Percentiles rank a stretch among this genome's conserved stretches.
These are phyloP conservation scores for Anguilla pacifica DNA, from an alignment of 2,797 vertebrate genomes.

Conservation along the genomic window DNA sequence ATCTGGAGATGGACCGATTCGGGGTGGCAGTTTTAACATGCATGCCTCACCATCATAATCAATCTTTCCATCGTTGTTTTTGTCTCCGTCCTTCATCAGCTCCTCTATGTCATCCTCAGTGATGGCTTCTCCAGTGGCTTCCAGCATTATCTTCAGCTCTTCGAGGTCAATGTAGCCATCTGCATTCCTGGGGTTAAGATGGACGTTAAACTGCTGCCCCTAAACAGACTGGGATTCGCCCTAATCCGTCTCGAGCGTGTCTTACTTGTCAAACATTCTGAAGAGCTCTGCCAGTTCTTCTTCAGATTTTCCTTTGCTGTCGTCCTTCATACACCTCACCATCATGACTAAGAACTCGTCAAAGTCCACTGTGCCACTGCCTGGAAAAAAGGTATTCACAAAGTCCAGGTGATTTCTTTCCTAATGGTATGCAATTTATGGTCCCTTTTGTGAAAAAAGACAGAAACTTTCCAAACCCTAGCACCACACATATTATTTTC, in stretches of 20 bases:
- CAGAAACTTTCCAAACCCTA: neutral
- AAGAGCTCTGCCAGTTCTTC: constrained; percentile 96
- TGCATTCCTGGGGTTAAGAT: constrained; percentile 65
- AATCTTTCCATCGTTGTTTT: constrained; percentile 80
- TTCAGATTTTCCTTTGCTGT: constrained; percentile 98
- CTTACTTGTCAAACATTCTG: constrained; percentile 92
- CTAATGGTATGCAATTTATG: neutral
- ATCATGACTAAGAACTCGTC: constrained; percentile 99
- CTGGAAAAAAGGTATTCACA: constrained; percentile 59
- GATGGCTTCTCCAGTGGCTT: constrained; percentile 76
- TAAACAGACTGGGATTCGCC: neutral
- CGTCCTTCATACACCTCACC: constrained; percentile 99
- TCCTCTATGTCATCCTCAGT: constrained; percentile 81
- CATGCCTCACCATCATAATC: constrained; percentile 74
- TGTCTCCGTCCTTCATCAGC: constrained; percentile 81
- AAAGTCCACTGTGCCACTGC: constrained; percentile 96
- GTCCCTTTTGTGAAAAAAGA: neutral
- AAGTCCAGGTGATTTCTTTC: neutral
- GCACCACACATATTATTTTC: neutral
- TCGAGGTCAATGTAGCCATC: constrained; percentile 81
- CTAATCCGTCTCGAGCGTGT: neutral
- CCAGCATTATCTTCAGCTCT: constrained; percentile 76
- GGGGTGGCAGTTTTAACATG: neutral
- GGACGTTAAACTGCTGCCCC: neutral
- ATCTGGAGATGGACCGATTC: neutral